Evolutionary conservation across 35 echinoderm and acorn worm species (phyloP), one percentile per base, ranked within the genome.

Genomic region (Ophiothrix spiculata): DNA sequence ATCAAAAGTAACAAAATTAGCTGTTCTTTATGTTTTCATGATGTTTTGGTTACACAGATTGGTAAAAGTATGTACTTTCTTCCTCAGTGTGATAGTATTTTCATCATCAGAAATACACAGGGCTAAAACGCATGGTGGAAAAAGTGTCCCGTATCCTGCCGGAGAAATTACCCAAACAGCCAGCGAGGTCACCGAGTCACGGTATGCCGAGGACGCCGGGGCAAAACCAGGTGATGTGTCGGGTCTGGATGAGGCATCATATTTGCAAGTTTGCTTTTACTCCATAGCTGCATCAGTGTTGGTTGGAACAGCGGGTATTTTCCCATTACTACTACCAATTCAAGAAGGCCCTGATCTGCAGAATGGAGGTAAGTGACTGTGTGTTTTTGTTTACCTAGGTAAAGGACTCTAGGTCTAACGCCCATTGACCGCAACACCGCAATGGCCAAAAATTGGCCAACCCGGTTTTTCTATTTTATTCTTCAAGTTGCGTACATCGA

Each of bases 241-340:
- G 80, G 40, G 31, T 40, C 40, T 38, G 33, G 19, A 49, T 11
- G 31, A 35, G 19, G 75, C 28, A 35, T 14, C 25, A 42, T 40
- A 40, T 16, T 25, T 45, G 25, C 79, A 90, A 37, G 81, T 45
- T 0, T 90, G 88, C 38, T 73, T 94, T 40, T 90, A 42, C 76
- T 87, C 92, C 10, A 11, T 94, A 23, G 32, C 83, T 35, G 87
- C 87, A 36, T 90, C 92, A 1, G 4, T 90, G 37, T 39, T 94
- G 4, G 92, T 94, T 86, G 92, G 87, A 15, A 46, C 90, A 23
- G 89, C 82, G 36, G 92, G 92, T 32, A 85, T 94, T 78, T 83
- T 94, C 39, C 92, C 92, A 46, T 56, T 94, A 32, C 64, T 89
- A 28, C 69, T 94, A 23, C 92, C 92, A 54, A 75, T 94, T 35